These are phyloP conservation scores for Lepas anatifera DNA, from an alignment of 2,888 invertebrate genomes.

Conservation along the genomic window DNA sequence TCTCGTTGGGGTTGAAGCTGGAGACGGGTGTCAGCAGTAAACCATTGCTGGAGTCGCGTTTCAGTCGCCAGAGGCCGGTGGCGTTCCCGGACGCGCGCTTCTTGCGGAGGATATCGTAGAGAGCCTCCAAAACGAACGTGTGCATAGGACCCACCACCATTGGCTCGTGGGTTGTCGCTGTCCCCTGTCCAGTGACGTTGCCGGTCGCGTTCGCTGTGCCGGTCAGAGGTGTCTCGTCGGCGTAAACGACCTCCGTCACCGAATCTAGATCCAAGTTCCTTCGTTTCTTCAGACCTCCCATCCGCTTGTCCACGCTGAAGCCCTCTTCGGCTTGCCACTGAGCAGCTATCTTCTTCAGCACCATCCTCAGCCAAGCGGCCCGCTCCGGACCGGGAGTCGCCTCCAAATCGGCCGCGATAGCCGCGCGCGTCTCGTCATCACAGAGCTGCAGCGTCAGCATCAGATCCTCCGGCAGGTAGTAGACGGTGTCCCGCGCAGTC, in stretches of 20 bases:
- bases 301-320: background rate
- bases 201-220: too few species aligned
- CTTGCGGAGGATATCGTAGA: background rate
- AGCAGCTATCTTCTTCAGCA: background rate
- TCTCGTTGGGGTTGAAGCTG: background rate
- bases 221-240: too few species aligned
- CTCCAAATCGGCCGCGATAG: slow-evolving; percentile 24
- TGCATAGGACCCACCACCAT: background rate
- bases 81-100: background rate
- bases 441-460: slow-evolving; percentile 26
- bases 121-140: background rate
- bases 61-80: background rate
- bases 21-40: background rate
- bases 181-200: too few species aligned
- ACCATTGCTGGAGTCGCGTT: background rate
- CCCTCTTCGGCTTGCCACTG: background rate
- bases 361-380: slow-evolving; percentile 26
- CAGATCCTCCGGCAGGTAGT: background rate
- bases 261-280: too few species aligned
- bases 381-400: slow-evolving; percentile 26
- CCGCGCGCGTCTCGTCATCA: slow-evolving; percentile 26
- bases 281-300: too few species aligned
- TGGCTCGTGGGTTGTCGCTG: background rate
- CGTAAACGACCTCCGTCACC: background rate
- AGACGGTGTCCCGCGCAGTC: background rate